Percentiles rank a stretch among this genome's conserved stretches.
Conservation (phyloP, 2,113 vertebrate species). For the Mustelus asterias region DNA sequence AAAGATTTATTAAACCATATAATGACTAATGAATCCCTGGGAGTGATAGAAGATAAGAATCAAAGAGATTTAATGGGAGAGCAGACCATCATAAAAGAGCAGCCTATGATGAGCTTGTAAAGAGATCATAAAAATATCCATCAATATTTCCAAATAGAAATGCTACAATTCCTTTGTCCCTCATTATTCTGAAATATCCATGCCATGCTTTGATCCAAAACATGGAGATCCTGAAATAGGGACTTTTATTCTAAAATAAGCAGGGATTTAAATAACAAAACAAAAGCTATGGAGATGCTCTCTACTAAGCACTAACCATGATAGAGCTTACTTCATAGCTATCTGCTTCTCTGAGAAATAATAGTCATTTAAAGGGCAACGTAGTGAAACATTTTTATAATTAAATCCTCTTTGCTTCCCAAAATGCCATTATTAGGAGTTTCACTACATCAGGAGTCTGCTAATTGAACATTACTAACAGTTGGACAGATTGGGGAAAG, state of each 20-base stretch:
- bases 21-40: background rate
- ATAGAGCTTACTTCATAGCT: background rate
- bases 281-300: background rate
- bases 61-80: background rate
- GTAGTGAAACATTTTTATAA: background rate
- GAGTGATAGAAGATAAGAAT: background rate
- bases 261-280: background rate
- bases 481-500: background rate
- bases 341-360: conserved; percentile 11
- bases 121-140: background rate
- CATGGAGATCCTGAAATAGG: background rate
- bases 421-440: background rate
- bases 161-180: background rate
- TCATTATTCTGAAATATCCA: background rate
- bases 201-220: background rate
- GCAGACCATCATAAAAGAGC: background rate
- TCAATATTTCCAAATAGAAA: background rate
- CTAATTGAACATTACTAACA: background rate
- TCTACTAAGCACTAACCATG: background rate
- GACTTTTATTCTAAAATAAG: background rate
- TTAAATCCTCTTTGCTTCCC: background rate
- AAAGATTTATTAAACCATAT: background rate
- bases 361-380: background rate
- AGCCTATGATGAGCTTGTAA: background rate
- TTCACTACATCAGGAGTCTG: conserved; percentile 2